phyloP scores from a whole-genome alignment of 2,888 invertebrate genomes.

The Coenonympha glycerion region DNA sequence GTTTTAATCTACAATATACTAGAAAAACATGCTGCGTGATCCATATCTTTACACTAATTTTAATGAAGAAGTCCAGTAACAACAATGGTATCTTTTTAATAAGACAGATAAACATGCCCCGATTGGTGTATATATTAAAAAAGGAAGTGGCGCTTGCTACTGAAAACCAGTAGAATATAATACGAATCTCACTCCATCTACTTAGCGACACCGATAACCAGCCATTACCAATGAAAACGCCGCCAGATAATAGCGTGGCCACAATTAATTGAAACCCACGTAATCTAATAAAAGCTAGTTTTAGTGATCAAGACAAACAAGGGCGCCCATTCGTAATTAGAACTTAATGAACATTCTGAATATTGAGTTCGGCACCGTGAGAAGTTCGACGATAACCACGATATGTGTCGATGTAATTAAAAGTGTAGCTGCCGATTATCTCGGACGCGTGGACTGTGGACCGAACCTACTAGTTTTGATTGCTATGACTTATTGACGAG shows the following conservation, averaged over 20 bases:
- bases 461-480: slow-evolving; percentile 62
- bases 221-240: slow-evolving; percentile 66
- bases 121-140: slow-evolving; percentile 31
- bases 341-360: slow-evolving; percentile 73
- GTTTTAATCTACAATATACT: neutral
- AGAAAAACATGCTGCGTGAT: neutral
- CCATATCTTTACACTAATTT: slow-evolving; percentile 5
- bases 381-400: slow-evolving; percentile 71
- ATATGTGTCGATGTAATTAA: slow-evolving; percentile 76
- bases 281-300: slow-evolving; percentile 76
- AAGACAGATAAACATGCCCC: slow-evolving; percentile 35
- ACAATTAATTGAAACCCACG: slow-evolving; percentile 75
- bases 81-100: slow-evolving; percentile 29
- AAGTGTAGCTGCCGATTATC: slow-evolving; percentile 73
- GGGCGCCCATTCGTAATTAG: slow-evolving; percentile 74
- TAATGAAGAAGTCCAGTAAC: slow-evolving; percentile 25
- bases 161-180: slow-evolving; percentile 48
- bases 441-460: slow-evolving; percentile 50
- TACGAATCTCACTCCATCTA: slow-evolving; percentile 67
- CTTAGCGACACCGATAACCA: slow-evolving; percentile 69
- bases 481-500: slow-evolving; percentile 54
- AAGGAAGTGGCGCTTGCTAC: slow-evolving; percentile 47
- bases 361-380: slow-evolving; percentile 73
- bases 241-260: slow-evolving; percentile 64
- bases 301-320: slow-evolving; percentile 73